phyloP scores from a whole-genome alignment of 92 coral and sea anemone species.

The Plumapathes pennacea region DNA sequence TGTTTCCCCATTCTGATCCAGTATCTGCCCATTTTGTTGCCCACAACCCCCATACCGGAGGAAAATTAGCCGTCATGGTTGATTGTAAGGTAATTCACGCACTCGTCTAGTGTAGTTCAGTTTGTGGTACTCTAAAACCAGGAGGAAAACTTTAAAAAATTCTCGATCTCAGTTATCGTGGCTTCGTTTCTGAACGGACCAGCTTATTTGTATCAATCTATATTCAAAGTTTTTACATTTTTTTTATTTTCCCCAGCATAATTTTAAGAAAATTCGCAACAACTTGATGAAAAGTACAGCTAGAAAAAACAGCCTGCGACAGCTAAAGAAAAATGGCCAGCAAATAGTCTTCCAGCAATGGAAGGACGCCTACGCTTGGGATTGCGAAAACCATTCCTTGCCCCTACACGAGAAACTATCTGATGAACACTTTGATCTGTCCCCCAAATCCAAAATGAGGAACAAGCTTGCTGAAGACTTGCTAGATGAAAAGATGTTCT shows the following conservation, averaged over 20 bases:
- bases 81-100: slow-evolving; percentile 32
- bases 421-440: slow-evolving; percentile 42
- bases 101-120: too few relatives aligned
- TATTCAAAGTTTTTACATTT: background rate
- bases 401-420: slow-evolving; percentile 46
- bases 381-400: slow-evolving; percentile 11
- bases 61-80: slow-evolving; percentile 17
- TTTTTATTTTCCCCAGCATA: slow-evolving; percentile 5
- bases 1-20: slow-evolving; percentile 10
- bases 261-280: slow-evolving; percentile 27
- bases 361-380: slow-evolving; percentile 36
- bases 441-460: slow-evolving; percentile 44
- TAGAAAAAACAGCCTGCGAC: background rate
- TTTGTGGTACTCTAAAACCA: too few relatives aligned
- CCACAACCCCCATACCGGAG: slow-evolving; percentile 21
- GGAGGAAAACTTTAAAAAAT: too few relatives aligned
- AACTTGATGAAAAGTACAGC: slow-evolving; percentile 19
- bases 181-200: too few relatives aligned
- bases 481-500: slow-evolving; percentile 26
- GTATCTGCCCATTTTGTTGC: slow-evolving; percentile 15
- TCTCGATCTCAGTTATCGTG: too few relatives aligned
- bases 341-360: slow-evolving; percentile 2
- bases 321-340: slow-evolving; percentile 1
- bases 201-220: background rate
- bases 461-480: slow-evolving; percentile 33